A percentile compares a stretch with the other conserved stretches of the same genome.
Evolutionary conservation across 2,113 vertebrate genomes (phyloP).

Genomic region (Ammodytes dubius): DNA sequence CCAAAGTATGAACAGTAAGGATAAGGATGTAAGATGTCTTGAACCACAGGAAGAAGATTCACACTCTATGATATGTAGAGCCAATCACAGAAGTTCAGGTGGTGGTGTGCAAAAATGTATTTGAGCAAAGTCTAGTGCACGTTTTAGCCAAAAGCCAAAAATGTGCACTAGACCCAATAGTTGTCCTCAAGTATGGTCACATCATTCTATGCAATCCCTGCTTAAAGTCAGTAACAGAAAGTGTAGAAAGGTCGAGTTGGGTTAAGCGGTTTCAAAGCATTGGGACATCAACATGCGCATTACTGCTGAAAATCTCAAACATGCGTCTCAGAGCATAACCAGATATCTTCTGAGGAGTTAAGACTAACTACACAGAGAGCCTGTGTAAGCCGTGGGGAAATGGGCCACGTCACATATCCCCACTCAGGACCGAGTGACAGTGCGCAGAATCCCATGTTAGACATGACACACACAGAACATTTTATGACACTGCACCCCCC

Average conservation of each 20-base stretch:
- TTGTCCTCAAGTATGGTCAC: too few species aligned
- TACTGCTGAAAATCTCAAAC: conserved; percentile 26
- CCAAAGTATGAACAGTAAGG: too few species aligned
- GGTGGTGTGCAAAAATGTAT: not conserved
- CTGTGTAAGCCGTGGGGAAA: conserved; percentile 26
- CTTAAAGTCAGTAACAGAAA: conserved; percentile 5
- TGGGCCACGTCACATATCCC: conserved; percentile 25
- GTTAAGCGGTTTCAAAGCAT: not conserved
- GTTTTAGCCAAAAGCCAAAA: not conserved
- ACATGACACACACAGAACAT: conserved; percentile 30
- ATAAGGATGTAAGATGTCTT: not conserved
- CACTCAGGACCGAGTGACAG: conserved; percentile 24
- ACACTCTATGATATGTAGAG: too few species aligned
- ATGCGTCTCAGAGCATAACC: not conserved
- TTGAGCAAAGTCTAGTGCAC: not conserved
- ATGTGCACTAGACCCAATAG: too few species aligned
- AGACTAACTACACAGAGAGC: conserved; percentile 3
- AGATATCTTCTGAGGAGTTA: conserved; percentile 31
- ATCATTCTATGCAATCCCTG: not conserved
- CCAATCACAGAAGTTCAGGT: not conserved
- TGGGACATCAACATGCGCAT: not conserved
- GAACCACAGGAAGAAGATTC: not conserved
- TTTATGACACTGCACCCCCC: not conserved
- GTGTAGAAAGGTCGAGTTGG: not conserved
- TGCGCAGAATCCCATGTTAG: conserved; percentile 1